Percentiles rank a stretch among this genome's conserved stretches.
phyloP scores from a whole-genome alignment of 2,888 invertebrate genomes.

The Rotaria macrura region DNA sequence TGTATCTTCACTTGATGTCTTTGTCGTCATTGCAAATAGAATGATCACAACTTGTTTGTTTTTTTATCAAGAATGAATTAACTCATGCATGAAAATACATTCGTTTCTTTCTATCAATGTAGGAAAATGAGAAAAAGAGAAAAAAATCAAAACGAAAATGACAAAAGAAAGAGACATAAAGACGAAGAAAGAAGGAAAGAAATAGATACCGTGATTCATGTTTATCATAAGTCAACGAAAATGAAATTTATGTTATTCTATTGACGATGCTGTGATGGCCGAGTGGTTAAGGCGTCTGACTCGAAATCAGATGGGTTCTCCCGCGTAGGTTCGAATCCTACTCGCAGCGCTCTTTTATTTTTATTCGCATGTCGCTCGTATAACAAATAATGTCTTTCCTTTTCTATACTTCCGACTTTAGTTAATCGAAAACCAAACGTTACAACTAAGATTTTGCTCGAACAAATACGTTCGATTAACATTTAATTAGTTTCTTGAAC shows the following conservation, averaged over 20 bases:
- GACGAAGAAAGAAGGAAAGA: not conserved
- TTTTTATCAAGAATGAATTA: not conserved
- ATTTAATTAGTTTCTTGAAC: too few relatives aligned
- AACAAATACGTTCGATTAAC: too few relatives aligned
- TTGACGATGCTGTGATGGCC: not conserved
- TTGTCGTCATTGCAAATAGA: not conserved
- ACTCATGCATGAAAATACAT: not conserved
- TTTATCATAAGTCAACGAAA: not conserved
- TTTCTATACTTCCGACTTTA: too few relatives aligned
- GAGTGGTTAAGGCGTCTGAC: conserved; percentile 15
- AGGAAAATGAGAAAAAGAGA: not conserved
- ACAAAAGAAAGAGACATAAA: not conserved
- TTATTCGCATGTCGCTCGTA: not conserved
- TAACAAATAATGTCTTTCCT: too few relatives aligned
- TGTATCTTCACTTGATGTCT: not conserved
- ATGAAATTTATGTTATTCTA: not conserved
- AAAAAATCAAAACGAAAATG: not conserved
- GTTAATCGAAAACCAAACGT: too few relatives aligned
- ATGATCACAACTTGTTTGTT: not conserved
- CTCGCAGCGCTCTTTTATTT: not conserved
- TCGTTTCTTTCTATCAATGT: not conserved
- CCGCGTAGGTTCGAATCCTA: conserved; percentile 15
- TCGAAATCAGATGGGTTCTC: conserved; percentile 11
- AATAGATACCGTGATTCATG: not conserved
- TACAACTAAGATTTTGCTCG: too few relatives aligned